Conservation (phyloP, 1,140 invertebrate genomes). For the Bombus balteatus region DNA sequence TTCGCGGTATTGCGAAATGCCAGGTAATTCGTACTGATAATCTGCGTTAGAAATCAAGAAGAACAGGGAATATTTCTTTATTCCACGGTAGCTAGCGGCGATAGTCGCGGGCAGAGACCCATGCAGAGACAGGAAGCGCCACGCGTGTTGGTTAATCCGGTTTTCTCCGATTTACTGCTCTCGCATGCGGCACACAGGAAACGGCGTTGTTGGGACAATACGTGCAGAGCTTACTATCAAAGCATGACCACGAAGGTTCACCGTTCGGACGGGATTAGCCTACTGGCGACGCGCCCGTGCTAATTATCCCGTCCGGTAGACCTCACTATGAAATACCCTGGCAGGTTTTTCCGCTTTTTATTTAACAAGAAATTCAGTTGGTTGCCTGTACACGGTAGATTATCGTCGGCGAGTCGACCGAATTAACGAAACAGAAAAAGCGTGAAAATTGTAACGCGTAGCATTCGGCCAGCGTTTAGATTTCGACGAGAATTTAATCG, state of each 20-base stretch:
- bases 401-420: neutral
- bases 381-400: neutral
- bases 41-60: neutral
- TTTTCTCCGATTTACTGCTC: slow-evolving; percentile 45
- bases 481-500: too few species aligned
- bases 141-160: slow-evolving; percentile 44
- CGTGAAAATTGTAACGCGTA: neutral
- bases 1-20: too few species aligned
- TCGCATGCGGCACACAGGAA: slow-evolving; percentile 31
- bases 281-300: neutral
- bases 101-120: neutral
- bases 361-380: neutral
- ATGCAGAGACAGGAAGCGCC: neutral
- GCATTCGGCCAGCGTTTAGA: neutral
- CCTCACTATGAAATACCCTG: neutral
- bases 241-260: neutral
- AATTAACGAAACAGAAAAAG: neutral
- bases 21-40: too few species aligned
- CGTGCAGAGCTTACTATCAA: slow-evolving; percentile 31
- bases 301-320: slow-evolving; percentile 28
- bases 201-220: slow-evolving; percentile 22
- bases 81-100: neutral
- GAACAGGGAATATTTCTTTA: neutral
- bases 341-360: neutral
- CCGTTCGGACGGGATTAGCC: slow-evolving; percentile 33